phyloP scores from a whole-genome alignment of 2,797 vertebrate genomes.

The Pipistrellus pygmaeus region DNA sequence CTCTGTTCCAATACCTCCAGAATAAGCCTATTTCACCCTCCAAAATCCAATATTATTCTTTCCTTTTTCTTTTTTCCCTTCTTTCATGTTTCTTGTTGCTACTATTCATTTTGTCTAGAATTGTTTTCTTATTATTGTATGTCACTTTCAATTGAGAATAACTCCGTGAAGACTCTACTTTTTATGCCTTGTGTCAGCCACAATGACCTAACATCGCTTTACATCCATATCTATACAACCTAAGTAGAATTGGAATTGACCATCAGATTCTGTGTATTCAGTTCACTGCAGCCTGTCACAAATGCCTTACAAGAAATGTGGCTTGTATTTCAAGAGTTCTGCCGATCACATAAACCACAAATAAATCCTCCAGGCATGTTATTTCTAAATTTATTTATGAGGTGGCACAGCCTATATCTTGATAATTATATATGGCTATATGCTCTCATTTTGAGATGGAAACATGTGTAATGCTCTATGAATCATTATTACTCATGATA shows the following conservation, averaged over 20 bases:
- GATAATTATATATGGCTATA: slow-evolving; percentile 5
- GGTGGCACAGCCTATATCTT: background rate
- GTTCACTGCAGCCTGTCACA: background rate
- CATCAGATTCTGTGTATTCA: slow-evolving; percentile 44
- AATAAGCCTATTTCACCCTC: background rate
- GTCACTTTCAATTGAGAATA: slow-evolving; percentile 59
- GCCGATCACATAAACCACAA: slow-evolving; percentile 50
- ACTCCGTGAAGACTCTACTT: slow-evolving; percentile 39
- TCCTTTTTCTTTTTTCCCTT: background rate
- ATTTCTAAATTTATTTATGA: slow-evolving; percentile 56
- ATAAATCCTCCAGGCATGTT: slow-evolving; percentile 32
- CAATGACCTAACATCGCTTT: slow-evolving; percentile 60
- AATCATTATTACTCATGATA: slow-evolving; percentile 68
- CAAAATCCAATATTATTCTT: background rate
- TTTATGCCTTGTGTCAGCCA: slow-evolving; percentile 14
- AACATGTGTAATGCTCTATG: slow-evolving; percentile 49
- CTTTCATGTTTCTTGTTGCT: slow-evolving; percentile 28
- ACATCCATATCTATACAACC: slow-evolving; percentile 35
- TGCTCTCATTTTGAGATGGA: slow-evolving; percentile 56
- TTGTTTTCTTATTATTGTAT: slow-evolving; percentile 65
- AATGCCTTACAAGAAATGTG: background rate
- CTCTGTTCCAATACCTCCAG: background rate
- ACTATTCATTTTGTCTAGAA: slow-evolving; percentile 54
- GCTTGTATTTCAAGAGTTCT: slow-evolving; percentile 56
- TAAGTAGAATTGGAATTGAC: slow-evolving; percentile 62